These are phyloP conservation scores for Saimiri boliviensis DNA, from an alignment of 2,113 vertebrate genomes.

Conservation along the genomic window DNA sequence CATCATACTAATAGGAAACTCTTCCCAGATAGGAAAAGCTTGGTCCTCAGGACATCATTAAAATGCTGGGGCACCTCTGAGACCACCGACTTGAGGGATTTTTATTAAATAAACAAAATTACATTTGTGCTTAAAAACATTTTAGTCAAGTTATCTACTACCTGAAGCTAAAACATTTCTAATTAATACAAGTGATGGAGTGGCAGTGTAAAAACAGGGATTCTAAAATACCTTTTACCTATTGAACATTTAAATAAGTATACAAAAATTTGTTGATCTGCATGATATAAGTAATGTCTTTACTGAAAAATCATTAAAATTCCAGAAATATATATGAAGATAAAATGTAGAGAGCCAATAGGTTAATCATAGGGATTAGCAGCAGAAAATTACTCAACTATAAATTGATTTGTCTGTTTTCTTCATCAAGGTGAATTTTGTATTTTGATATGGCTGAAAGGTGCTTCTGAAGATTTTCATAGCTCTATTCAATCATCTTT, in stretches of 20 bases:
- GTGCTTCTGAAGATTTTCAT: not conserved
- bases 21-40: not conserved
- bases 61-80: not conserved
- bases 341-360: slow-evolving; percentile 6
- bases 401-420: not conserved
- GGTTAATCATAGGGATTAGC: not conserved
- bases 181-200: not conserved
- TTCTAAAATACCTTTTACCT: slow-evolving; percentile 11
- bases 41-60: not conserved
- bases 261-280: not conserved
- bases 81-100: not conserved
- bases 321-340: not conserved
- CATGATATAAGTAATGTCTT: not conserved
- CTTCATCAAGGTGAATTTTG: not conserved
- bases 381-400: not conserved
- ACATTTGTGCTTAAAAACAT: not conserved
- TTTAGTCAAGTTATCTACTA: slow-evolving; percentile 34
- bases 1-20: not conserved
- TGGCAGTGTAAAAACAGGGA: not conserved
- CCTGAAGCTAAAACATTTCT: not conserved
- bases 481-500: not conserved
- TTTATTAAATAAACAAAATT: slow-evolving; percentile 32
- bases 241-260: not conserved
- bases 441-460: not conserved
- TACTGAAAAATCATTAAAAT: not conserved